A percentile compares a stretch with the other conserved stretches of the same genome.
Conservation (phyloP, 2,797 vertebrate genomes). For the Pteropus rufus region DNA sequence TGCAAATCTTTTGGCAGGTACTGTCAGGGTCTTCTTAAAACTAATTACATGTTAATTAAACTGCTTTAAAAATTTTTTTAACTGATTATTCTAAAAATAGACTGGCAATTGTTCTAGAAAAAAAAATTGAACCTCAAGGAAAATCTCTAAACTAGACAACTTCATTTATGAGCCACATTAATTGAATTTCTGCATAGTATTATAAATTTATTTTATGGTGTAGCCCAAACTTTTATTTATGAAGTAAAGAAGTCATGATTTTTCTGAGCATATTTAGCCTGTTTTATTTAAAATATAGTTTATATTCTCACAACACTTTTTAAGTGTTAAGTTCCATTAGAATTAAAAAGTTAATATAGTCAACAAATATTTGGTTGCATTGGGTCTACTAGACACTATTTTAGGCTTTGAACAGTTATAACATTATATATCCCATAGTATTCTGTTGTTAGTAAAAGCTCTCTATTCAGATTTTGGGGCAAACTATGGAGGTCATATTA, state of each 20-base stretch:
- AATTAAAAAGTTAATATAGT: slow-evolving; percentile 7
- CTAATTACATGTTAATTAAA: slow-evolving; percentile 31
- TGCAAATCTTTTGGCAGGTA: slow-evolving; percentile 32
- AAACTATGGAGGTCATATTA: not conserved
- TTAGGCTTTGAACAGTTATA: slow-evolving; percentile 33
- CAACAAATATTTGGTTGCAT: not conserved
- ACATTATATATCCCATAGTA: not conserved
- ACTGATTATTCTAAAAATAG: slow-evolving; percentile 64
- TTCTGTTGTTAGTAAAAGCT: slow-evolving; percentile 42
- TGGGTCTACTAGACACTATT: not conserved
- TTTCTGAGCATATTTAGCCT: not conserved
- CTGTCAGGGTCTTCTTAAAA: slow-evolving; percentile 8
- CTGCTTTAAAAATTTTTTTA: not conserved
- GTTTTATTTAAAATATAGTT: slow-evolving; percentile 25
- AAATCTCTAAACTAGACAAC: slow-evolving; percentile 17
- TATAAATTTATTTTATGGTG: slow-evolving; percentile 36
- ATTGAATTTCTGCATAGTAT: not conserved
- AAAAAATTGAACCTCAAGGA: slow-evolving; percentile 50
- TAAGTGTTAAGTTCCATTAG: not conserved
- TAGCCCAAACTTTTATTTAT: slow-evolving; percentile 35
- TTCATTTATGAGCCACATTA: slow-evolving; percentile 28
- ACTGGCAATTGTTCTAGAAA: slow-evolving; percentile 44
- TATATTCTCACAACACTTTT: slow-evolving; percentile 1
- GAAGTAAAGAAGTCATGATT: not conserved
- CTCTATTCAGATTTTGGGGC: slow-evolving; percentile 53